Evolutionary conservation across 2,888 invertebrate species (phyloP).

Genomic region (Palloptera scutellata): DNA sequence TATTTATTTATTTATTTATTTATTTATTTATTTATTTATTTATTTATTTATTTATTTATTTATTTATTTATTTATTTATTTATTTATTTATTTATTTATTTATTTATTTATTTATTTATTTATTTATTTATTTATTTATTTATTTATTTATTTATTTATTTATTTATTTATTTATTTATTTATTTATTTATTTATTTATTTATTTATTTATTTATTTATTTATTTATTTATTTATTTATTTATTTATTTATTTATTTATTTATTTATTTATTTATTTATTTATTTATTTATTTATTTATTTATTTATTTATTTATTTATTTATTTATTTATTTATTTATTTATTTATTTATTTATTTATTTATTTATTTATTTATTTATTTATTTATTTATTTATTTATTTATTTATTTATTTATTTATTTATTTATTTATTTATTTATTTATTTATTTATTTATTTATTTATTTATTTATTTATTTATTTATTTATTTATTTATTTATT

Average conservation of each 20-base stretch:
- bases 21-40: background rate
- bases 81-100: constrained; percentile 1
- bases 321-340: background rate
- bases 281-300: background rate
- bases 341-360: background rate
- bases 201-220: background rate
- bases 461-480: background rate
- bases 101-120: background rate
- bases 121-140: background rate
- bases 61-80: background rate
- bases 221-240: background rate
- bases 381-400: background rate
- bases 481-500: background rate
- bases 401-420: background rate
- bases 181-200: constrained; percentile 11
- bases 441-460: background rate
- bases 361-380: background rate
- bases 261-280: background rate
- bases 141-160: background rate
- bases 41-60: background rate
- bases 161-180: background rate
- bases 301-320: background rate
- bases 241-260: background rate
- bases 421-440: constrained; percentile 1
- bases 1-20: background rate